Evolutionary conservation across 2,888 invertebrate genomes (phyloP), one percentile per base, ranked within the genome.

Genomic region (Diaphora mendica): DNA sequence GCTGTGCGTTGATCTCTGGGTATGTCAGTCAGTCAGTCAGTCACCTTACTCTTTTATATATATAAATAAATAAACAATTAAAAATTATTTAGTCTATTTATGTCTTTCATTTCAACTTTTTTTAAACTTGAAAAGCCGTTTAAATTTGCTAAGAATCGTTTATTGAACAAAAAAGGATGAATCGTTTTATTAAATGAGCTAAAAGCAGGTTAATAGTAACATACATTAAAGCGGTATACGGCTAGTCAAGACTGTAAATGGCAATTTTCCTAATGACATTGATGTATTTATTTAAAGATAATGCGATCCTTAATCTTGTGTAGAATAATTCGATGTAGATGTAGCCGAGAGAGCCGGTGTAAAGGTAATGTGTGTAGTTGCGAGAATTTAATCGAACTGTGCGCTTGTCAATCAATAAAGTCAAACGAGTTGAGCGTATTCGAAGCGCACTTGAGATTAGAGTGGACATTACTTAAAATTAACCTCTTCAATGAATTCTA

Each of bases 381-480:
- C 91, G 90, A 91, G 92, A 93, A 90, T 92, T 91, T 91, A 93
- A 93, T 93, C 91, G 91, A 91, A 92, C 89, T 91, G 91, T 90
- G 91, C 90, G 92, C 93, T 94, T 95, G 94, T 95, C 95, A 94
- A 95, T 94, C 94, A 94, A 94, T 94, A 94, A 94, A 94, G 86
- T 87, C 78, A 84, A 90, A 85, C 87, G 87, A 87, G 89, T 88
- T 86, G 86, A 87, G 87, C 84, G 91, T 90, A 90, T 91, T 90
- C 90, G 90, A 89, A 85, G 77, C 77, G 73, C 26, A 75, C 81
- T 84, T 76, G 71, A 84, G 86, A 73, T 79, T 91, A 86, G 75
- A 82, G 77, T 90, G 93, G 95, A 94, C 84, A 88, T 76, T 87
- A 74, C 81, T 71, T 33, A 35, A n/a, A 17, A 9, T 48, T 59